Evolutionary conservation across 2,888 invertebrate species (phyloP), one percentile per base, ranked within the genome.

Genomic region (Thyatira batis): DNA sequence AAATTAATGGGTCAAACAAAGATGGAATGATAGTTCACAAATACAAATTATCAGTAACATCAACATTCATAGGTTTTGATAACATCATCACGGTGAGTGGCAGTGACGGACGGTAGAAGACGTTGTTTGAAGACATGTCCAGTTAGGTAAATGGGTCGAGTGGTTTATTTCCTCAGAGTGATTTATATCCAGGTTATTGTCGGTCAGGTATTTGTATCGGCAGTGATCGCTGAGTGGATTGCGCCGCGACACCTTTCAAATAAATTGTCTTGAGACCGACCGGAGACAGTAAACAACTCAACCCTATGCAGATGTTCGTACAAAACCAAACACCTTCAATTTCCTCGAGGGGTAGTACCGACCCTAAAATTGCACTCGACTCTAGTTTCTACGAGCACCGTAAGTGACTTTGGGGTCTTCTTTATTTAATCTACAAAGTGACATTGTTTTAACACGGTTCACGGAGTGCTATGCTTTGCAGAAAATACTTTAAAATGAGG

Each of bases 231-330:
- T 78, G 83, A 89, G 90, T 87, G 89, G 88, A 91, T 90, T 90
- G 89, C 88, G 74, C 80, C 67, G 76, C 82, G 88, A 90, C 89
- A 89, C 90, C 92, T 92, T 89, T 92, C 89, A 90, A 90, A 89
- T 84, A 91, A 88, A 92, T 92, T 92, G 92, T 90, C 84, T 82
- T 82, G 92, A 89, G 87, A 87, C 85, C 83, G 71, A 61, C 76
- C 75, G 69, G 78, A 76, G 80, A 76, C 81, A 76, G 89, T 90
- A 90, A 90, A 90, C 91, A 89, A 87, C 80, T 84, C 84, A 73
- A 80, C 80, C 75, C 80, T 83, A 89, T 89, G 90, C 89, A 89
- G 87, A 89, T 87, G 79, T 82, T 79, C 76, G 71, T 63, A 73
- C 71, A 77, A 80, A 85, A 83, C 79, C 77, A 81, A 87, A 83